phyloP scores from a whole-genome alignment of 1,140 invertebrate species.

The Cydia amplana region DNA sequence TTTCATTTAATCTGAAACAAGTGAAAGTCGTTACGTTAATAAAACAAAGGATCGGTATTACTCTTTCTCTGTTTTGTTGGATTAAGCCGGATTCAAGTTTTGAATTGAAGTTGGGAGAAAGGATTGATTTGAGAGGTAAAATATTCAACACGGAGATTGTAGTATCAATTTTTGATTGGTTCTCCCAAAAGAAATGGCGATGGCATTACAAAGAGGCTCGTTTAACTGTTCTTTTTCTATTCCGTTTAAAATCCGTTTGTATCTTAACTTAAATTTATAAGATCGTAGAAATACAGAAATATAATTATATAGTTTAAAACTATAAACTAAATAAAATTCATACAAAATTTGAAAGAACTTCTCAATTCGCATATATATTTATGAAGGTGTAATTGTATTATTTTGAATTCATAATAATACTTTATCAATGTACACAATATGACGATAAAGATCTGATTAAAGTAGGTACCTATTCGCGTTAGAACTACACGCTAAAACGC shows the following conservation, averaged over 20 bases:
- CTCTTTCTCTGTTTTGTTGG: constrained; percentile 21
- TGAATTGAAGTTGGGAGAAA: constrained; percentile 5
- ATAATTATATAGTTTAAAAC: no score
- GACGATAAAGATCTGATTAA: no score
- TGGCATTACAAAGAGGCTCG: not conserved
- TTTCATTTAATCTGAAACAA: constrained; percentile 70
- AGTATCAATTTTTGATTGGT: no score
- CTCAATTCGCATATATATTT: no score
- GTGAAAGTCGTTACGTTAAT: constrained; percentile 42
- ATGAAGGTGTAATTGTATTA: no score
- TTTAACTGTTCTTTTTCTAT: not conserved
- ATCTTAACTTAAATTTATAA: not conserved
- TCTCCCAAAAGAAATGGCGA: not conserved
- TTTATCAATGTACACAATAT: no score
- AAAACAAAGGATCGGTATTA: constrained; percentile 12
- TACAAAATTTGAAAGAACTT: no score
- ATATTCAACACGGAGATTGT: not conserved
- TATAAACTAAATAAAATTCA: no score
- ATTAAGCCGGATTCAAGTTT: not conserved
- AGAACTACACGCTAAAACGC: not conserved
- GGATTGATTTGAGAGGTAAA: constrained; percentile 7
- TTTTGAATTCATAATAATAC: no score
- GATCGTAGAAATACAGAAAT: not conserved
- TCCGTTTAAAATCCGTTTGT: not conserved
- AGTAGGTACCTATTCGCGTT: no score